Base-by-base conservation (phyloP, 2,888 invertebrate genomes). In the Liopterus haemorrhoidalis region DNA sequence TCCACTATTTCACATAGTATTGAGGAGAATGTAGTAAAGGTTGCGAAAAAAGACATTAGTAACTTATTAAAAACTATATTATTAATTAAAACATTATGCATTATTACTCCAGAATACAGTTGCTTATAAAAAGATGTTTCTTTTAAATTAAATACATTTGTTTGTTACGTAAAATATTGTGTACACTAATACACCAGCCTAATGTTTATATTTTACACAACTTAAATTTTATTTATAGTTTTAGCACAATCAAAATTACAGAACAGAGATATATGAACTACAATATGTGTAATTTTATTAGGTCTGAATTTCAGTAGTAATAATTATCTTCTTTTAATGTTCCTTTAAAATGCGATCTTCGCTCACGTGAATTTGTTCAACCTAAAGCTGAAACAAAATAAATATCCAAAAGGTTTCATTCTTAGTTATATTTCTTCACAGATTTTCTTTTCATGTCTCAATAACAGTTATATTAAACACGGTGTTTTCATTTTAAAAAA, bases 301-400 rank as follows among this genome's bases (percentile, higher is more conserved):
- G 41, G 42, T 51, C 42, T 44, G 44, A 49, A 46, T 41, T 43
- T 42, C 32, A n/a, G n/a, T 44, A 40, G 35, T 49, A 51, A 48
- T 54, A 47, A 52, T 48, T 46, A 49, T 49, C 46, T 52, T 49
- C 45, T 47, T 44, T 40, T 48, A 45, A 37, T 48, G 40, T 31
- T 37, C 38, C 24, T 20, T 41, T 15, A 35, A 30, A 24, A 19
- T 22, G 28, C 22, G 36, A 21, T 15, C 28, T 36, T 15, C 33
- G 27, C 27, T 41, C 27, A 16, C 39, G 24, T 25, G 41, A 24
- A 47, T 27, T 20, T 55, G 51, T 52, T 67, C 65, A 68, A 64
- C 67, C 67, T 62, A 68, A 60, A 54, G 67, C 67, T 68, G 63
- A 49, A 66, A 49, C 45, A 46, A 37, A 65, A 56, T 59, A 58